Conservation (phyloP, 2,797 vertebrate species). For the Valencia hispanica region DNA sequence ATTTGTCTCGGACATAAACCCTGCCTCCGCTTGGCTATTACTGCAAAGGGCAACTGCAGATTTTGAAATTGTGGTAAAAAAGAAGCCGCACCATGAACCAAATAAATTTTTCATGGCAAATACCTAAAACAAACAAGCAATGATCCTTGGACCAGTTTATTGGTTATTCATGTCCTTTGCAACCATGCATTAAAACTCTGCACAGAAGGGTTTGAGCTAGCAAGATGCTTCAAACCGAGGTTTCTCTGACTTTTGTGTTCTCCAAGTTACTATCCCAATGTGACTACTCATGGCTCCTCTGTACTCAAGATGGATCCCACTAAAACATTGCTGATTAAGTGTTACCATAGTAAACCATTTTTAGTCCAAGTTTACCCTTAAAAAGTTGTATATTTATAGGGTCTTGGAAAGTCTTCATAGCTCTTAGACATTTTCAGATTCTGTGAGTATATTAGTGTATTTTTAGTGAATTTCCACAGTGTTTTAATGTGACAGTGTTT, state of each 20-base stretch:
- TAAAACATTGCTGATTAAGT: too few relatives aligned
- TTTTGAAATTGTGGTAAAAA: background rate
- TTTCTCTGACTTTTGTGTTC: background rate
- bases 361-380: background rate
- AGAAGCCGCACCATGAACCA: background rate
- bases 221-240: background rate
- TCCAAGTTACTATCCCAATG: background rate
- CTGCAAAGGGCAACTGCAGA: background rate
- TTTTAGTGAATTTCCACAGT: too few relatives aligned
- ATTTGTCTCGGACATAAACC: background rate
- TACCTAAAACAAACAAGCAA: background rate
- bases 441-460: too few relatives aligned
- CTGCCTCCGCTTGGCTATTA: background rate
- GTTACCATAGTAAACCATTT: background rate
- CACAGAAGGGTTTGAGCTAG: background rate
- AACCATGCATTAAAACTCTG: background rate
- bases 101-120: background rate
- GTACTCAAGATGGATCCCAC: slow-evolving; percentile 5
- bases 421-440: too few relatives aligned
- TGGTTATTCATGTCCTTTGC: background rate
- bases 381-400: too few relatives aligned
- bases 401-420: too few relatives aligned
- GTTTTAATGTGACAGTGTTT: too few relatives aligned
- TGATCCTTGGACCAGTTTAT: background rate
- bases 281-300: background rate